A percentile compares a stretch with the other conserved stretches of the same genome.
Evolutionary conservation across 2,113 vertebrate species (phyloP).

Genomic region (Brachyhypopomus occidentalis): DNA sequence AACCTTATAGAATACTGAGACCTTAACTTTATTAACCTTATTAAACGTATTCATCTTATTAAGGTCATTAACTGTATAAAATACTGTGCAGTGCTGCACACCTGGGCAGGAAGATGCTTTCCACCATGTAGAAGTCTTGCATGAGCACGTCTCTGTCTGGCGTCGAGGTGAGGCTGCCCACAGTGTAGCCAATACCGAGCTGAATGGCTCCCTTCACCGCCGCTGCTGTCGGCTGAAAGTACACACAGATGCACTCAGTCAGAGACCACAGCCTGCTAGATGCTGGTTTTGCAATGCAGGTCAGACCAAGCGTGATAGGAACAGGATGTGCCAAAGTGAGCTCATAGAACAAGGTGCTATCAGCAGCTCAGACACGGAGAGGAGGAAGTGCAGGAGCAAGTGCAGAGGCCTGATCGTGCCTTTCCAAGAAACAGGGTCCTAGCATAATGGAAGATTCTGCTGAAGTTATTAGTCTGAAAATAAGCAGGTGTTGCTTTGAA

Average conservation of each 20-base stretch:
- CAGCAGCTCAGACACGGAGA: constrained; percentile 19
- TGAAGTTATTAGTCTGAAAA: no score
- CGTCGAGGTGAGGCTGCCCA: constrained; percentile 94
- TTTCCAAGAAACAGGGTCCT: background rate
- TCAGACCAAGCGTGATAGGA: constrained; percentile 13
- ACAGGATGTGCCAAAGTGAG: constrained; percentile 21
- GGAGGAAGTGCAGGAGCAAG: constrained; percentile 17
- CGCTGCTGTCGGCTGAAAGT: constrained; percentile 83
- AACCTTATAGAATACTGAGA: no score
- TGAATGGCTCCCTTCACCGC: constrained; percentile 94
- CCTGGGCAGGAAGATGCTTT: constrained; percentile 95
- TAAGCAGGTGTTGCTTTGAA: no score
- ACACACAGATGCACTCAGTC: constrained; percentile 51
- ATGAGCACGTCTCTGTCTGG: constrained; percentile 96
- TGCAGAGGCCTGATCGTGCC: background rate
- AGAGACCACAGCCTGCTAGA: background rate
- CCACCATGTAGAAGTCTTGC: constrained; percentile 97
- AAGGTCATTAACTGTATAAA: background rate
- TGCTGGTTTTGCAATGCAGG: background rate
- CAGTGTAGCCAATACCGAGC: constrained; percentile 92
- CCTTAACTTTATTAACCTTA: no score
- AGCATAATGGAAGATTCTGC: background rate
- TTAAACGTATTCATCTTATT: no score
- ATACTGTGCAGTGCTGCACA: constrained; percentile 58
- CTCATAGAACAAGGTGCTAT: constrained; percentile 28